Conservation (phyloP, 2,888 invertebrate species). For the Macropis europaea region DNA sequence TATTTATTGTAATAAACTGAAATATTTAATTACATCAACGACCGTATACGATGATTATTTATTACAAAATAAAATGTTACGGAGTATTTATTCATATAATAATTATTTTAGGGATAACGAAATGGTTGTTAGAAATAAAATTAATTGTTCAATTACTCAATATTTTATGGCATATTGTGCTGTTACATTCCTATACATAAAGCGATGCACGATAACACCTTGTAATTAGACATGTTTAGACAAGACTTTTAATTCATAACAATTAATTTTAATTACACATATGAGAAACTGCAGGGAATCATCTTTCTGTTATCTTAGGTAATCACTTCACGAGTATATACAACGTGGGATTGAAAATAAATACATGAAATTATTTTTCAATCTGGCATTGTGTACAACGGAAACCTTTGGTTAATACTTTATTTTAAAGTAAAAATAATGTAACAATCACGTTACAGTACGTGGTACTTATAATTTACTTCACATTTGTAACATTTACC, state of each 20-base stretch:
- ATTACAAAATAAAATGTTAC: constrained; percentile 54
- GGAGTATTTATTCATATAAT: constrained; percentile 22
- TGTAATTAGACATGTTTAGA: neutral
- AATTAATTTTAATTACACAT: neutral
- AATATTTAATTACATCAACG: constrained; percentile 32
- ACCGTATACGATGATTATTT: constrained; percentile 43
- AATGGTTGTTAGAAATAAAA: constrained; percentile 3
- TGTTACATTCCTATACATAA: constrained; percentile 10
- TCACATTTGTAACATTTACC: constrained; percentile 11
- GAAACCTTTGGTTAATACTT: constrained; percentile 29
- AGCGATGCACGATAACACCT: neutral
- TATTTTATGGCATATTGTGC: neutral
- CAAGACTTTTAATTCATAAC: neutral
- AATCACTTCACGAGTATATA: neutral
- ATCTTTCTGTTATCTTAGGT: neutral
- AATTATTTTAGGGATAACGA: constrained; percentile 6
- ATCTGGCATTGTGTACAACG: neutral
- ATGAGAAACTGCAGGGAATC: neutral
- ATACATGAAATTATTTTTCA: neutral
- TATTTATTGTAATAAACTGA: constrained; percentile 10
- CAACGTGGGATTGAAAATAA: neutral
- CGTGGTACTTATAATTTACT: constrained; percentile 34
- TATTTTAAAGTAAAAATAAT: constrained; percentile 13
- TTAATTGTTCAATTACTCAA: neutral
- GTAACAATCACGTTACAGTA: constrained; percentile 19